Base-by-base conservation (phyloP, 2,113 vertebrate species). In the Poeciliopsis prolifica region DNA sequence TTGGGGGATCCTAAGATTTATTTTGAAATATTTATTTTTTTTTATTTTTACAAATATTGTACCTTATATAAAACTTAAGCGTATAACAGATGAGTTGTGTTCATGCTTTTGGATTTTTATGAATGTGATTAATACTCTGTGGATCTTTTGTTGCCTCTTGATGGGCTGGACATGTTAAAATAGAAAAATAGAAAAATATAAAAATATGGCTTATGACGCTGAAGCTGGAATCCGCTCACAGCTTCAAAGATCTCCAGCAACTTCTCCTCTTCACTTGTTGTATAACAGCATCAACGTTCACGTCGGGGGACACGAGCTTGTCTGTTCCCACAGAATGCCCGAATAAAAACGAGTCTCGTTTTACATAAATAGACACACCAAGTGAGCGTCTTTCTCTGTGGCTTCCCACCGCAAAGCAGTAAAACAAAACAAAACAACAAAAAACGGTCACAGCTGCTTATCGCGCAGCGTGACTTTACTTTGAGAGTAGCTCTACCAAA, bases 211-310 rank as follows among this genome's bases (percentile, higher is more conserved):
- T 14, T 13, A 14, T 42, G 40, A 42, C 14, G 40, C 40, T 3
- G 13, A 14, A 42, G 13, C 13, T 42, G 40, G 40, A 14, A 14
- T 14, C 40, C 14, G 13, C 40, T 14, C 40, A 11, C 13, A 11
- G 3, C 13, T 42, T 14, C 40, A 42, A 42, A 14, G 40, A 78
- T 76, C 87, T 80, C 66, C 24, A 4, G 14, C 79, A 17, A 33
- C 11, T 69, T 74, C 51, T 83, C 54, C 13, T 31, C 67, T 58
- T 48, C 33, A 31, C 65, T 68, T 58, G 68, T 88, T 87, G 72
- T 74, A 4, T 86, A 90, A 86, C 72, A 77, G 62, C 74, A 83
- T 22, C 24, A 35, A 48, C 77, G 11, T 76, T 80, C 58, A 71
- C 72, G 6, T 75, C 65, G 8, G 69, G 73, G 37, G 64, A 77